Conservation (phyloP, 2,113 vertebrate species). For the Diadophis punctatus region DNA sequence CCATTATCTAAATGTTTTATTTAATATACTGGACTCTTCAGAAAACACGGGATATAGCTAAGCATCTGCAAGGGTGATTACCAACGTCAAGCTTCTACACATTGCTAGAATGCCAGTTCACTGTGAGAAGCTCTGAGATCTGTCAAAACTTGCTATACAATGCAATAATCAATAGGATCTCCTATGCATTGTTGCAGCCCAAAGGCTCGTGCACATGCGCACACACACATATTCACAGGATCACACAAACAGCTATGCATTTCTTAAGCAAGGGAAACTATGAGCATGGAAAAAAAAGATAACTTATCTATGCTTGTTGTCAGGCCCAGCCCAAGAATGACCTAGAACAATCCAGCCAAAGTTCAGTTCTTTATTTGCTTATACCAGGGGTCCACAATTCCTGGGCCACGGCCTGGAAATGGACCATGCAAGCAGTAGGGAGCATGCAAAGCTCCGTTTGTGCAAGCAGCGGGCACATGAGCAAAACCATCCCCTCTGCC, state of each 20-base stretch:
- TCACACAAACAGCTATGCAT: background rate
- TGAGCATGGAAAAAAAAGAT: background rate
- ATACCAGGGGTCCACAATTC: background rate
- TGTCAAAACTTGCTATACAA: background rate
- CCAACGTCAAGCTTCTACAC: background rate
- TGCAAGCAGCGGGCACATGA: background rate
- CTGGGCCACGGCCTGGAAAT: too few relatives aligned
- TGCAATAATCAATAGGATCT: background rate
- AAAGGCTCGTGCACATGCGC: background rate
- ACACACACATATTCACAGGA: background rate
- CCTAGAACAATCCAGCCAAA: background rate
- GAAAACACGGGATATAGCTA: background rate
- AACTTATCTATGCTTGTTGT: background rate
- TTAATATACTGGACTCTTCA: background rate
- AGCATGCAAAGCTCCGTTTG: too few relatives aligned
- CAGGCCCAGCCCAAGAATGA: background rate
- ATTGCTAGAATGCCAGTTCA: background rate
- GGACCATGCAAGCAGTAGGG: background rate
- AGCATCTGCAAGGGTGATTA: background rate
- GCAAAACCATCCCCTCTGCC: background rate
- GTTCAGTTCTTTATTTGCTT: background rate
- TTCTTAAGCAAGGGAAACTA: background rate
- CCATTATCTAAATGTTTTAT: background rate
- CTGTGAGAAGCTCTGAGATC: background rate
- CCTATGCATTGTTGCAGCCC: background rate